Conservation (phyloP, 2,888 invertebrate genomes). For the Heteromyza rotundicornis region DNA sequence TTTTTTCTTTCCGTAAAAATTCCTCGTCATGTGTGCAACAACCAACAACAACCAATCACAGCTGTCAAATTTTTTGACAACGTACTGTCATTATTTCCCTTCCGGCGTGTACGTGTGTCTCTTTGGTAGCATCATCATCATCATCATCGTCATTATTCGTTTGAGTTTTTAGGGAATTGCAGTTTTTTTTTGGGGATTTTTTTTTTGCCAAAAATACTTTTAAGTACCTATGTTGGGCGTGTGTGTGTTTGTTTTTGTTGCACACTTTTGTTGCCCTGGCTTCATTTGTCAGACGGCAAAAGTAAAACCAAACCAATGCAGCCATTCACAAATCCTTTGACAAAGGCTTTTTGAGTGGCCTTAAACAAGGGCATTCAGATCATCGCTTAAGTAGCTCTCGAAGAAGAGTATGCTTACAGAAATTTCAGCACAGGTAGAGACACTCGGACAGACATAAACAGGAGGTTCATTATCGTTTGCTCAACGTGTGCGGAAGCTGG, state of each 20-base stretch:
- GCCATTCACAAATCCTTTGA: neutral
- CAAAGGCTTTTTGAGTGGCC: slow-evolving; percentile 3
- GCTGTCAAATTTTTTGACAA: neutral
- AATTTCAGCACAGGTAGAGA: neutral
- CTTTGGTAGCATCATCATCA: no score
- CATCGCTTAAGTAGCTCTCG: slow-evolving; percentile 7
- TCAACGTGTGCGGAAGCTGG: neutral
- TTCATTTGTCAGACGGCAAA: no score
- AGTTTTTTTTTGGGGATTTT: neutral
- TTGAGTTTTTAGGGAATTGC: no score
- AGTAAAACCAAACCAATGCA: no score
- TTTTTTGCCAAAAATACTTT: neutral
- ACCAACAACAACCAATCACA: neutral
- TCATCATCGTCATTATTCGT: no score
- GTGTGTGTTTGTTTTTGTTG: neutral
- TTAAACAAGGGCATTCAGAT: slow-evolving; percentile 9
- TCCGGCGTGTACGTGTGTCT: no score
- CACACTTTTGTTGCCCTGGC: neutral
- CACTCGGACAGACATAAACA: neutral
- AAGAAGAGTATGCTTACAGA: neutral
- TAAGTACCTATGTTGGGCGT: neutral
- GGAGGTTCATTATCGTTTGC: neutral
- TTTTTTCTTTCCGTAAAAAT: no score
- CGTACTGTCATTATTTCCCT: neutral
- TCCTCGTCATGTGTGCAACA: no score